Base-by-base conservation (phyloP, 2,888 invertebrate species). In the Eristalis intricaria region DNA sequence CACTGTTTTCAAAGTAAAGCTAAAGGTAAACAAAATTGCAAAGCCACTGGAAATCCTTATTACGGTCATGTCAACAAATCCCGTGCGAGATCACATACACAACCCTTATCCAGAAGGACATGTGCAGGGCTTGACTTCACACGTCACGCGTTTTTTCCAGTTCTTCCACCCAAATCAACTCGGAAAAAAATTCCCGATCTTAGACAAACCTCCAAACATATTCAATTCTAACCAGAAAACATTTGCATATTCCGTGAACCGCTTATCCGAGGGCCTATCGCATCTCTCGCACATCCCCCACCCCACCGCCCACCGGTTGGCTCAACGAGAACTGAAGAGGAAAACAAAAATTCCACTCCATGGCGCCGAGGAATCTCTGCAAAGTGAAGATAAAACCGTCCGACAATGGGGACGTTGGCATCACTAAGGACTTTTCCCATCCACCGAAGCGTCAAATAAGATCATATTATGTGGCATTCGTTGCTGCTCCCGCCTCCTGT, bases 361-460 rank as follows among this genome's bases (percentile, higher is more conserved):
- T 66, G 78, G 78, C 70, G 11, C 65, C 79, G 87, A 84, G 73
- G 77, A 84, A 84, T 84, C 88, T 73, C 88, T 88, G 88, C 88
- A 88, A 88, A 88, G 84, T 84, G 40, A 88, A 88, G 88, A 88
- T 88, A 88, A 88, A 84, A 80, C 69, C 70, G 40, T 19, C 77
- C 66, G 74, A 84, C 84, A 84, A 88, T 84, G 70, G 84, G 50
- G 65, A 74, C 75, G 73, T 69, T 77, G 13, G 61, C 74, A 74
- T 77, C 81, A 80, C 73, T 56, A 66, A 79, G 75, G 84, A 88
- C 84, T 88, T 84, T 88, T 88, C 84, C 77, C 88, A 88, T 84
- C 88, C 80, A 88, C 26, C 88, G 81, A 84, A 88, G 84, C 88
- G 88, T 77, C 88, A 88, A 88, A 88, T 88, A 88, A 88, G 88